Evolutionary conservation across 2,113 vertebrate genomes (phyloP).

Genomic region (Pygoscelis antarcticus): DNA sequence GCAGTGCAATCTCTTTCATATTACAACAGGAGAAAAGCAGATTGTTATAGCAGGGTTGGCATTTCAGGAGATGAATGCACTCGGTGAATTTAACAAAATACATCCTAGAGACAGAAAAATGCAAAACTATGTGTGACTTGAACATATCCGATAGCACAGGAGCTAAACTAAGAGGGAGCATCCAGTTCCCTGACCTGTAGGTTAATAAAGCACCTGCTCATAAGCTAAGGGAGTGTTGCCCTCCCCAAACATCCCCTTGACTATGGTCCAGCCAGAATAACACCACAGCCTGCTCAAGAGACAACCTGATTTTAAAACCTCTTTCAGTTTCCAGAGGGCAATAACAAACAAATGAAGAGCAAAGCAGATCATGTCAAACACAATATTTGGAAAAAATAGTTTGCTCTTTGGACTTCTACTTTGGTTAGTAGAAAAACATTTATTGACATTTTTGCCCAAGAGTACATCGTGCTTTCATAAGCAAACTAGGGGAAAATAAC

Average conservation of each 20-base stretch:
- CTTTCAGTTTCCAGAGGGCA: neutral
- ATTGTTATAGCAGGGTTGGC: fast-evolving
- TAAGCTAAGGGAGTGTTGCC: neutral
- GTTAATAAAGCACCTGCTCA: neutral
- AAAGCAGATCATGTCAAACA: fast-evolving
- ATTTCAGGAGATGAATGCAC: neutral
- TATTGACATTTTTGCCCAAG: neutral
- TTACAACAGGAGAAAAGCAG: neutral
- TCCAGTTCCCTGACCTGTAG: neutral
- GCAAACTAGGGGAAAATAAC: neutral
- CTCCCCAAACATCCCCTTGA: neutral
- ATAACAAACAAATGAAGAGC: neutral
- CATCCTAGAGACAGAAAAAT: neutral
- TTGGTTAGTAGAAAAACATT: neutral
- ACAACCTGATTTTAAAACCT: neutral
- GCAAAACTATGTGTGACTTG: fast-evolving
- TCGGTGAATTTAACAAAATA: neutral
- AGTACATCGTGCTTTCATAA: neutral
- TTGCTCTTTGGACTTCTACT: neutral
- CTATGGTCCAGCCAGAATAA: neutral
- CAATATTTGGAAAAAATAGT: neutral
- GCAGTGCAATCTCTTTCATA: fast-evolving
- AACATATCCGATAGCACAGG: neutral
- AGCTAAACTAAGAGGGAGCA: neutral
- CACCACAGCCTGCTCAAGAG: neutral